Evolutionary conservation across 2,888 invertebrate species (phyloP).

Genomic region (Latrodectus elegans): DNA sequence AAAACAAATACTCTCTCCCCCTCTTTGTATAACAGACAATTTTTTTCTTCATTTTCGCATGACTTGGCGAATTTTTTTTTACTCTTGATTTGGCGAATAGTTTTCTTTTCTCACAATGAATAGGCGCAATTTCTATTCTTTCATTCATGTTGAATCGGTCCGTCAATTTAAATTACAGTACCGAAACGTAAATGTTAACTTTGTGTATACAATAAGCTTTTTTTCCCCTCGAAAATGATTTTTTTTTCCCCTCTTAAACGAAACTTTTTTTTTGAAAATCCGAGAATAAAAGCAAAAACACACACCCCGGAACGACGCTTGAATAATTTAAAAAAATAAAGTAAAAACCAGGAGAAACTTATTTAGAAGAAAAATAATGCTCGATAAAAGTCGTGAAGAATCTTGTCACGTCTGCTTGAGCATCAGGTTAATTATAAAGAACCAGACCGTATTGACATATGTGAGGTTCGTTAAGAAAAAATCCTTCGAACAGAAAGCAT

Average conservation of each 20-base stretch:
- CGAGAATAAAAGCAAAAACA: not conserved
- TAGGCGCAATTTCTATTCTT: not conserved
- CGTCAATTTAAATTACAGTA: not conserved
- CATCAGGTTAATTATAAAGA: constrained; percentile 66
- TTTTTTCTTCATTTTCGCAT: too few species aligned
- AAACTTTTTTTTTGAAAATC: not conserved
- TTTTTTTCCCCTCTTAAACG: not conserved
- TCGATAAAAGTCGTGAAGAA: constrained; percentile 20
- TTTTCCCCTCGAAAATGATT: not conserved
- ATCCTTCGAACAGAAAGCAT: not conserved
- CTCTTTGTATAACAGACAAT: too few species aligned
- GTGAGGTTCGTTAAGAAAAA: constrained; percentile 20
- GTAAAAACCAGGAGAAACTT: not conserved
- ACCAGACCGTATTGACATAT: constrained; percentile 60
- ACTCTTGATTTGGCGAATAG: too few species aligned
- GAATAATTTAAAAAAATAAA: constrained; percentile 30
- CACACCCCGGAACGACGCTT: constrained; percentile 2
- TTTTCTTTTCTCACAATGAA: not conserved
- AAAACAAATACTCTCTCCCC: too few species aligned
- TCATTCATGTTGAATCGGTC: not conserved
- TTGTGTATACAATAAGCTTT: not conserved
- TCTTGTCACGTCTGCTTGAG: constrained; percentile 53
- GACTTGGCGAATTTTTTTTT: too few species aligned
- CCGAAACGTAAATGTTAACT: constrained; percentile 1
- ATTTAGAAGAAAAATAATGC: not conserved